Base-by-base conservation (phyloP, 92 coral and sea anemone species). In the Paragorgia papillata region DNA sequence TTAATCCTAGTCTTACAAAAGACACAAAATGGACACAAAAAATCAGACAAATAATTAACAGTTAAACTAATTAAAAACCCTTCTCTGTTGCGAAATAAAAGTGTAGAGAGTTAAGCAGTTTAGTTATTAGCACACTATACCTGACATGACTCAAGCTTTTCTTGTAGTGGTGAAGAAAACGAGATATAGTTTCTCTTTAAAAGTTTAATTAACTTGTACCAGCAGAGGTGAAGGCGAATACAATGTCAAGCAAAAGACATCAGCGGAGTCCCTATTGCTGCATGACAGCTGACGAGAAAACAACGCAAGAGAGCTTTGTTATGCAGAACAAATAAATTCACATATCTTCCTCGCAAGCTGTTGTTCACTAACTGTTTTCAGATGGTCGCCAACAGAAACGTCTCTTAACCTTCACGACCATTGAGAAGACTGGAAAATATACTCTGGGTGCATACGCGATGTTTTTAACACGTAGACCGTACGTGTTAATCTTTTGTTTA, bases 131-230 rank as follows among this genome's bases (percentile, higher is more conserved):
- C n/a, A 3, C 44, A 26, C 29, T 15, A 68, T 68, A 68, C 75
- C 75, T 68, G 75, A 44, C 75, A 68, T 68, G 7, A 68, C 54
- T 68, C 14, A 59, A 25, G 26, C n/a, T 12, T n/a, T n/a, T 13
- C 25, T n/a, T 49, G 58, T 19, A 25, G 39, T 27, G 41, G 41
- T 19, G 14, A 28, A 68, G 53, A 15, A 15, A 46, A 15, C 53
- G 48, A 39, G 32, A 59, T 40, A 34, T 44, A 48, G 6, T 57
- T 44, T 68, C 41, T 14, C 17, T 1, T n/a, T n/a, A n/a, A n/a
- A n/a, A n/a, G n/a, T 57, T 30, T 27, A 44, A 49, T 40, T 66
- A 39, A 66, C n/a, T n/a, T n/a, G 73, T 66, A 50, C 41, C 28
- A 39, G 40, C 73, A 39, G 34, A 7, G 18, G 40, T 1, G 26